Percentiles rank a stretch among this genome's conserved stretches.
phyloP scores from a whole-genome alignment of 2,797 vertebrate species.

The Zonotrichia albicollis region DNA sequence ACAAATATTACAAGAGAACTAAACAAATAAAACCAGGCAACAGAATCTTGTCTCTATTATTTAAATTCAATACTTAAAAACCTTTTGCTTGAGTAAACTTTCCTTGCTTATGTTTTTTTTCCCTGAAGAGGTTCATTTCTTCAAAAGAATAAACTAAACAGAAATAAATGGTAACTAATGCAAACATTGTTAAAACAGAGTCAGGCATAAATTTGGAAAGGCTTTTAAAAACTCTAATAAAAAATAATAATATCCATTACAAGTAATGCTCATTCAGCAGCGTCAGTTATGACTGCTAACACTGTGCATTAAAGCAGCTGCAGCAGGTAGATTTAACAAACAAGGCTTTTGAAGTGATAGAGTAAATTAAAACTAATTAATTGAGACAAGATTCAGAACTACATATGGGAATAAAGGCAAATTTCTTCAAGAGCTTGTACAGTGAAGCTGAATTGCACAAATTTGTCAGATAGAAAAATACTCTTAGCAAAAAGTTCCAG shows the following conservation, averaged over 20 bases:
- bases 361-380: conserved; percentile 3
- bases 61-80: conserved; percentile 11
- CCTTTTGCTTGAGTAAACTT: background rate
- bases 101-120: background rate
- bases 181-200: background rate
- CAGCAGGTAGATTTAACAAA: background rate
- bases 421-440: background rate
- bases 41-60: background rate
- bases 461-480: background rate
- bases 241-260: background rate
- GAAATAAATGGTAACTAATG: background rate
- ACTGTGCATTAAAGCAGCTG: background rate
- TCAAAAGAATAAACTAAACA: background rate
- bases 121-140: background rate
- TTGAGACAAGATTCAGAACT: background rate
- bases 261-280: background rate
- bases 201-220: background rate
- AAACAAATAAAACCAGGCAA: background rate
- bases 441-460: background rate
- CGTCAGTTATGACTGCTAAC: background rate
- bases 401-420: background rate
- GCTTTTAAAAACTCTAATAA: background rate
- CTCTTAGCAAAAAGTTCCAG: background rate
- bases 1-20: background rate
- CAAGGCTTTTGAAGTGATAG: background rate